Evolutionary conservation across 1,140 invertebrate species (phyloP), one percentile per base, ranked within the genome.

Genomic region (Physella acuta): DNA sequence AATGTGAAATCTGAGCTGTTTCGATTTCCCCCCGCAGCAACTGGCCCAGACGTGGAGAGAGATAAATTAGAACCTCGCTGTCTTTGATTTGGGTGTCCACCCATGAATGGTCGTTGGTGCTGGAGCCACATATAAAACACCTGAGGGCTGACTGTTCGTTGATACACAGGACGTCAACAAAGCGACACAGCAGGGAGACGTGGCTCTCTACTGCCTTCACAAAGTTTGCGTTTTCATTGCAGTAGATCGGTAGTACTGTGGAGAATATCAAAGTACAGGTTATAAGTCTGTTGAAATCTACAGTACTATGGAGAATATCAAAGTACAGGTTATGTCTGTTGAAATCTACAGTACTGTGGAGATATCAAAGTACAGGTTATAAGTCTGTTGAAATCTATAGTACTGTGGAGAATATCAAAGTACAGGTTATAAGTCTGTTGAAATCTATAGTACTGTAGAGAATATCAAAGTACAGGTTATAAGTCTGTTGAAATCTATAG

Each of bases 121-220:
- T 4, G 31, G 26, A 28, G 24, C 58, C 49, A 56, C 62, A 53
- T 24, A 36, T 26, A 39, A 37, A 24, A 0, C 28, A 4, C 34
- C 26, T 34, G 14, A 16, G 24, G 24, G 34, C n/a, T 37, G 24
- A 2, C 17, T 26, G 24, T 16, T 37, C 44, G 26, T 28, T 52
- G 14, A 24, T 34, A 11, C 28, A n/a, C 49, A 37, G n/a, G 5
- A 0, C 37, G 0, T 58, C 52, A 26, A 24, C 34, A 24, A 16
- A 34, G n/a, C 52, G 51, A 24, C 16, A 11, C 5, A 58, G 14
- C 24, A 58, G 24, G 3, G 56, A 34, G 30, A 51, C 52, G n/a
- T 67, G 49, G 51, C n/a, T 36, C 11, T 67, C 63, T 24, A 36
- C 62, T n/a, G 62, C 61, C 11, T 60, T 53, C 3, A 36, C 49